Percentiles rank a stretch among this genome's conserved stretches.
These are phyloP conservation scores for Diuraphis noxia DNA, from an alignment of 1,140 invertebrate species.

Conservation along the genomic window DNA sequence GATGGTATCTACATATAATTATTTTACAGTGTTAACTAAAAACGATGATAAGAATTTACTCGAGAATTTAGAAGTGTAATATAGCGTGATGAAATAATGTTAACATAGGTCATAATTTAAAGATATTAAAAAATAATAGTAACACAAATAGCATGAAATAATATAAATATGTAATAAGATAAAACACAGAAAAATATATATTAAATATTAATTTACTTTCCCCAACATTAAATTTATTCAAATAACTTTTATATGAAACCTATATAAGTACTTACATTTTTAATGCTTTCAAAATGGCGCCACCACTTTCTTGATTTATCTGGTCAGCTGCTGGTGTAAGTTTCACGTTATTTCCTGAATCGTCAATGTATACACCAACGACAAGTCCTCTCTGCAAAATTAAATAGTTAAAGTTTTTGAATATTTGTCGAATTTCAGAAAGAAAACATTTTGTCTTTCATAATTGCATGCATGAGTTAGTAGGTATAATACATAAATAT, in stretches of 20 bases:
- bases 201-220: background rate
- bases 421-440: background rate
- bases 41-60: background rate
- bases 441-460: background rate
- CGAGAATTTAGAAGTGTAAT: background rate
- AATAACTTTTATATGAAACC: background rate
- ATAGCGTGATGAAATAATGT: background rate
- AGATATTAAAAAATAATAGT: background rate
- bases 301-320: constrained; percentile 61
- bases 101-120: background rate
- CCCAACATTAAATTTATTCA: background rate
- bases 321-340: constrained; percentile 63
- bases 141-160: background rate
- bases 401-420: background rate
- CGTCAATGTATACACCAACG: constrained; percentile 64
- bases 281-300: constrained; percentile 63
- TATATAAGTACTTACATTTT: constrained; percentile 62
- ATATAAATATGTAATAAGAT: background rate
- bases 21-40: background rate
- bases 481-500: too few relatives aligned
- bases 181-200: background rate
- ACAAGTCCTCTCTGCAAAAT: constrained; percentile 64
- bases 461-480: background rate
- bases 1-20: background rate
- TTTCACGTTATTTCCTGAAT: constrained; percentile 60